phyloP scores from a whole-genome alignment of 2,888 invertebrate genomes.

The Cosmia trapezina region DNA sequence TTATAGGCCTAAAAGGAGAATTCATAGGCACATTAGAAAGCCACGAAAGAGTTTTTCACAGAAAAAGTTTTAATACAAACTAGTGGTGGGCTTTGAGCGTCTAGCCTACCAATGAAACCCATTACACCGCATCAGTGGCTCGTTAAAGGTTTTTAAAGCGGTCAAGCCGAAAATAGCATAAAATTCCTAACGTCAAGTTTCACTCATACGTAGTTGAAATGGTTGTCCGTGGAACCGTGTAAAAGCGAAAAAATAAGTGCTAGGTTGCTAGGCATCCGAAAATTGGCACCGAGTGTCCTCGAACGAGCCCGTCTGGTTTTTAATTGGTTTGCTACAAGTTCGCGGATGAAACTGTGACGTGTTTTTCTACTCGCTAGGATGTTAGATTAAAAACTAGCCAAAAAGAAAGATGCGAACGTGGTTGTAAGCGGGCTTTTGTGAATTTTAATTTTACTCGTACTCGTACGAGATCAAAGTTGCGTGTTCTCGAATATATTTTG shows the following conservation, averaged over 20 bases:
- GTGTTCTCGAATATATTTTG: slow-evolving; percentile 33
- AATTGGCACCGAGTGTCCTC: slow-evolving; percentile 72
- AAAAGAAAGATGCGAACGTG: slow-evolving; percentile 35
- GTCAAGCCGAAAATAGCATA: slow-evolving; percentile 78
- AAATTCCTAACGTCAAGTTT: slow-evolving; percentile 77
- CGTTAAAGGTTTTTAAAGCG: slow-evolving; percentile 71
- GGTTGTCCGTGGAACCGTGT: slow-evolving; percentile 64
- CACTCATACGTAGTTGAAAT: slow-evolving; percentile 77
- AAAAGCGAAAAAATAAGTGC: slow-evolving; percentile 74
- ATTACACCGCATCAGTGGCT: slow-evolving; percentile 72
- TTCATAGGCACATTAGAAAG: not conserved
- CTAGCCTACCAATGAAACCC: slow-evolving; percentile 41
- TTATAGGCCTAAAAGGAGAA: not conserved
- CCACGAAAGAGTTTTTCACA: not conserved
- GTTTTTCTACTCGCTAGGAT: slow-evolving; percentile 35
- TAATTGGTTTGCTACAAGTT: slow-evolving; percentile 72
- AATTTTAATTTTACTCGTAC: slow-evolving; percentile 62
- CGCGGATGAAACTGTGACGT: slow-evolving; percentile 50
- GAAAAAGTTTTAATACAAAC: slow-evolving; percentile 23
- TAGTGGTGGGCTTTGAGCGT: slow-evolving; percentile 5
- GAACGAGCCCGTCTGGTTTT: slow-evolving; percentile 63
- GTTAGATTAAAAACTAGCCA: slow-evolving; percentile 58
- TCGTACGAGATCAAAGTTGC: slow-evolving; percentile 18
- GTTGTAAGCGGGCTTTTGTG: slow-evolving; percentile 54
- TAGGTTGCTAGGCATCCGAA: slow-evolving; percentile 72